phyloP scores from a whole-genome alignment of 2,888 invertebrate species.

The Eubasilissa splendida region DNA sequence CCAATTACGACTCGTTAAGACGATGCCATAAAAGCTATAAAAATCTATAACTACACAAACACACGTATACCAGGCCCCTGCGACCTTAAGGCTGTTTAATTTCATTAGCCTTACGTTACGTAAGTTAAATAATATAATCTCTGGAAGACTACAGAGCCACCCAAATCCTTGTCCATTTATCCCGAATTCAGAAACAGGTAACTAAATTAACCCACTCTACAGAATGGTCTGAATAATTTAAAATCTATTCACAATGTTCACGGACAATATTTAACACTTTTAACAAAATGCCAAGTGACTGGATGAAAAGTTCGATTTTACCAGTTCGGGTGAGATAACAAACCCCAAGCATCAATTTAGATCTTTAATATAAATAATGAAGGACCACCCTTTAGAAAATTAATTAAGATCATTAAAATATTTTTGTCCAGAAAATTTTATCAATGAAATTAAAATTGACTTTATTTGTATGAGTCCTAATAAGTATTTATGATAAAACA shows the following conservation, averaged over 20 bases:
- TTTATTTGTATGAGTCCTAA: no score
- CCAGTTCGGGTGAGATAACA: background rate
- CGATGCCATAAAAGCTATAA: constrained; percentile 24
- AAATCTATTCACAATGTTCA: background rate
- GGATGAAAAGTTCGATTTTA: background rate
- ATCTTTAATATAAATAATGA: constrained; percentile 26
- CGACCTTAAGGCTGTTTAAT: constrained; percentile 6
- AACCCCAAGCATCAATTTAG: constrained; percentile 35
- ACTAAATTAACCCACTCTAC: background rate
- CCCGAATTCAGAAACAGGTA: background rate
- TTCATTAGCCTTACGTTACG: constrained; percentile 8
- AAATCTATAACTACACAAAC: constrained; percentile 23
- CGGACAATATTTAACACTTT: background rate
- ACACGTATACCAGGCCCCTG: background rate
- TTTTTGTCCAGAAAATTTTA: constrained; percentile 16
- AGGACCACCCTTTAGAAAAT: constrained; percentile 28
- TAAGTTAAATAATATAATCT: constrained; percentile 15
- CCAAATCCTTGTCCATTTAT: constrained; percentile 17
- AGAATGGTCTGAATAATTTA: background rate
- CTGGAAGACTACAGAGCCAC: background rate
- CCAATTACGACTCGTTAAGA: constrained; percentile 34
- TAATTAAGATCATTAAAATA: constrained; percentile 32
- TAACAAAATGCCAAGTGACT: background rate
- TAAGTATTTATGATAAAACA: no score
- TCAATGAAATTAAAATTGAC: background rate